phyloP scores from a whole-genome alignment of 1,140 invertebrate genomes.

The Zophobas morio region DNA sequence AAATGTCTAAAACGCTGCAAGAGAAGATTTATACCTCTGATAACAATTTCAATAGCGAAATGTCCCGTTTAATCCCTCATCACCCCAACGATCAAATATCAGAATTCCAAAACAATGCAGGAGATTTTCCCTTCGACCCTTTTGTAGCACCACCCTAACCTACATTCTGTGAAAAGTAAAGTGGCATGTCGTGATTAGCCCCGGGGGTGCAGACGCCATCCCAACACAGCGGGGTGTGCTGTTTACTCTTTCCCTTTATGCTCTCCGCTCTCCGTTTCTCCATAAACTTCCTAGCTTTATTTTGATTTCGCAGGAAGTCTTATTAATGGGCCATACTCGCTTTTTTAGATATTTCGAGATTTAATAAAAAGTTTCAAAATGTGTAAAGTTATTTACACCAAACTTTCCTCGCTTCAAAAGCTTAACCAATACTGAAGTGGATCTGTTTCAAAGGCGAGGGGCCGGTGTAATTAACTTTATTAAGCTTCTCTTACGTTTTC shows the following conservation, averaged over 20 bases:
- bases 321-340: slow-evolving; percentile 1
- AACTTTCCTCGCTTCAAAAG: too few relatives aligned
- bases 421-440: too few relatives aligned
- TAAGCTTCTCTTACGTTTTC: too few relatives aligned
- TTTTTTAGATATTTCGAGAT: too few relatives aligned
- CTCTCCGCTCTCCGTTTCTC: not conserved
- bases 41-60: slow-evolving; percentile 30
- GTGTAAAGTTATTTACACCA: too few relatives aligned
- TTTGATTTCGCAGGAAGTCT: not conserved
- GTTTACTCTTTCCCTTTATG: slow-evolving; percentile 41
- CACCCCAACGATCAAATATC: slow-evolving; percentile 35
- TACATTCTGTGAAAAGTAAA: slow-evolving; percentile 60
- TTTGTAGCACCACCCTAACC: slow-evolving; percentile 47
- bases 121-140: slow-evolving; percentile 31
- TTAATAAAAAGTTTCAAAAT: too few relatives aligned
- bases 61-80: slow-evolving; percentile 36
- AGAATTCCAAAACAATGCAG: slow-evolving; percentile 30
- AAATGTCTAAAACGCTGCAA: slow-evolving; percentile 30
- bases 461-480: too few relatives aligned
- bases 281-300: slow-evolving; percentile 27
- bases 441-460: too few relatives aligned
- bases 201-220: slow-evolving; percentile 51
- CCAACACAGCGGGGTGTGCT: slow-evolving; percentile 37
- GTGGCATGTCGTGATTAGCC: slow-evolving; percentile 63
- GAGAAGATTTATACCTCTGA: slow-evolving; percentile 38